Evolutionary conservation across 2,888 invertebrate species (phyloP).

Genomic region (Xanthostigma xanthostigma): DNA sequence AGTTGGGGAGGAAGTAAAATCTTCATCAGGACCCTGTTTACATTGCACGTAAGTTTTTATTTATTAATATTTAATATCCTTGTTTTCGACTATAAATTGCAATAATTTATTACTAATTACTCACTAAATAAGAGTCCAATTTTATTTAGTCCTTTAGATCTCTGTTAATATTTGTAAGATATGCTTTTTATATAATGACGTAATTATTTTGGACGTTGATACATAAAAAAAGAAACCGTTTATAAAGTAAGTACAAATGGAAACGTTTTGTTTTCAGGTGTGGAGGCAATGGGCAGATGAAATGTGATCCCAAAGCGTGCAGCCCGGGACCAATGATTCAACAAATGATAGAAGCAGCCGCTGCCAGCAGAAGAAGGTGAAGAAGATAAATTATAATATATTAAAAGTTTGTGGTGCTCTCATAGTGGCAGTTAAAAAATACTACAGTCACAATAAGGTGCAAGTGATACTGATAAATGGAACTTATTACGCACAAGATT

Average conservation of each 20-base stretch:
- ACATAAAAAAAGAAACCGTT: background rate
- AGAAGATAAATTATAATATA: slow-evolving; percentile 27
- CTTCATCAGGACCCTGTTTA: slow-evolving; percentile 84
- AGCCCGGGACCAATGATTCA: slow-evolving; percentile 80
- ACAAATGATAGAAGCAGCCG: slow-evolving; percentile 78
- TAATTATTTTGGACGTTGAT: slow-evolving; percentile 5
- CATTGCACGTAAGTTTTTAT: slow-evolving; percentile 73
- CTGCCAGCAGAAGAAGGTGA: slow-evolving; percentile 57
- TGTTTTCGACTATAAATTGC: background rate
- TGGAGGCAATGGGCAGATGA: slow-evolving; percentile 85
- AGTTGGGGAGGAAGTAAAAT: slow-evolving; percentile 71
- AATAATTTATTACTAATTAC: background rate
- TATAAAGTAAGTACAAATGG: background rate
- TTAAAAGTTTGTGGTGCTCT: slow-evolving; percentile 11
- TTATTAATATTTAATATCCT: background rate
- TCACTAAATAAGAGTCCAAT: too few relatives aligned
- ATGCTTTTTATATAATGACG: too few relatives aligned
- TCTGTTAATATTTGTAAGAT: too few relatives aligned
- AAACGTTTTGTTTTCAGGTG: slow-evolving; percentile 45
- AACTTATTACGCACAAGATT: slow-evolving; percentile 17
- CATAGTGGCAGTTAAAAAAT: slow-evolving; percentile 18
- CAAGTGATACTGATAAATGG: slow-evolving; percentile 26
- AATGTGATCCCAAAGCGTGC: slow-evolving; percentile 83
- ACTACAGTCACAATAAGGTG: slow-evolving; percentile 17
- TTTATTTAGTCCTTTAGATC: too few relatives aligned